phyloP scores from a whole-genome alignment of 2,797 vertebrate species.

The Peromyscus nudipes region DNA sequence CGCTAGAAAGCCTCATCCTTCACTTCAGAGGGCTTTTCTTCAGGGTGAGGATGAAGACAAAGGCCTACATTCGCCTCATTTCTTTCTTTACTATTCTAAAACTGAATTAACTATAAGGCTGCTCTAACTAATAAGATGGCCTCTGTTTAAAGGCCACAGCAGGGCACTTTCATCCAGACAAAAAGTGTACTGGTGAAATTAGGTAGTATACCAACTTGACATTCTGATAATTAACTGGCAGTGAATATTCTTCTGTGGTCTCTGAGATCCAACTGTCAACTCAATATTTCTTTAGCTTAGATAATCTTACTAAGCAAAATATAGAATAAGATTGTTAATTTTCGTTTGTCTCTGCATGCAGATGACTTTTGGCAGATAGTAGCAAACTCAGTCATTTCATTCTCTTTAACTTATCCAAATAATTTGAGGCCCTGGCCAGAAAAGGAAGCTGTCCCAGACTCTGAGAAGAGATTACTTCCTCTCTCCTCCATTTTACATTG shows the following conservation, averaged over 20 bases:
- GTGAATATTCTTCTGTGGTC: slow-evolving; percentile 40
- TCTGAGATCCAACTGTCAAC: slow-evolving; percentile 32
- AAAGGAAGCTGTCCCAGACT: neutral
- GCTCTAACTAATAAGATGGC: slow-evolving; percentile 41
- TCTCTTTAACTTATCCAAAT: slow-evolving; percentile 45
- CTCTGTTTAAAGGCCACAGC: slow-evolving; percentile 48
- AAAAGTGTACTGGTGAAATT: slow-evolving; percentile 60
- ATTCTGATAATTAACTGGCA: slow-evolving; percentile 31
- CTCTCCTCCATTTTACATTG: neutral
- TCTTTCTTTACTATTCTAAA: slow-evolving; percentile 24
- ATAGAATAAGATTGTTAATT: slow-evolving; percentile 30
- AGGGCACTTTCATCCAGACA: neutral
- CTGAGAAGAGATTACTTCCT: neutral
- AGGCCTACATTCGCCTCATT: slow-evolving; percentile 40
- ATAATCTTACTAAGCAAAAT: slow-evolving; percentile 45
- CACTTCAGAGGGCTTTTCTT: slow-evolving; percentile 6
- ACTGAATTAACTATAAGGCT: neutral
- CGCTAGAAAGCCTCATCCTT: neutral
- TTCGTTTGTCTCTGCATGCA: slow-evolving; percentile 43
- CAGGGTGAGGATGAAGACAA: slow-evolving; percentile 53
- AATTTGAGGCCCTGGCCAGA: neutral
- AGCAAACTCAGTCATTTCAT: slow-evolving; percentile 36
- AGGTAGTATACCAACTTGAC: slow-evolving; percentile 38
- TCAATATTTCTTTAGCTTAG: slow-evolving; percentile 29
- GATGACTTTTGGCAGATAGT: slow-evolving; percentile 40